Base-by-base conservation (phyloP, 2,888 invertebrate genomes). In the Diplolepis rosae region DNA sequence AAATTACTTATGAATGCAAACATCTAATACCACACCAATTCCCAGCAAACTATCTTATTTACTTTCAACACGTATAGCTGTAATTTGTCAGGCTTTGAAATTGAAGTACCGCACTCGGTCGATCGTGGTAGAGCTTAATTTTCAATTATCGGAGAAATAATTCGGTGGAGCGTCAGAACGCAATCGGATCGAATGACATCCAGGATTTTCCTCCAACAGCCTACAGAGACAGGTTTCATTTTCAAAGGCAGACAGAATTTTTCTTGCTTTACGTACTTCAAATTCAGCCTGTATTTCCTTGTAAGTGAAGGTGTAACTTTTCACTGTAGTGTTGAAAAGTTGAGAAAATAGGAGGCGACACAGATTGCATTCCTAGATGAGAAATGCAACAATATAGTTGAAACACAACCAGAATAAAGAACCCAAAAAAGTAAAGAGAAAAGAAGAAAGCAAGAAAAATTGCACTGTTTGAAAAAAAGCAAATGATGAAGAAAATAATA, bases 111-210 rank as follows among this genome's bases (percentile, higher is more conserved):
- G 35, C 11, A 35, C 56, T 61, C 24, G 35, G 35, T 35, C 22
- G 22, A 39, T 22, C 32, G 24, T 35, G 35, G 35, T 22, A 24
- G 22, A 61, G 56, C 56, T 61, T 61, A 61, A 61, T 61, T 61
- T 61, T 61, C 56, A 61, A 61, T 61, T 61, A 61, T 61, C 56
- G 56, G 56, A 61, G 56, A 39, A 61, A 61, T 61, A 61, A 61
- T 61, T 61, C 35, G 56, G 39, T 22, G 35, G 22, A 61, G 35
- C 56, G 24, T 61, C 35, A 61, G 24, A 39, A 39, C 56, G 35
- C 56, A 61, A 61, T 61, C 35, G 56, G 56, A 35, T 39, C 56
- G 24, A 61, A 61, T 61, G 18, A 61, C 35, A 39, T 61, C 22
- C 24, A 61, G 32, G 35, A 61, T 61, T 24, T 61, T 4, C 18